Evolutionary conservation across 2,797 vertebrate genomes (phyloP).

Genomic region (Neosilurus mollespiculum): DNA sequence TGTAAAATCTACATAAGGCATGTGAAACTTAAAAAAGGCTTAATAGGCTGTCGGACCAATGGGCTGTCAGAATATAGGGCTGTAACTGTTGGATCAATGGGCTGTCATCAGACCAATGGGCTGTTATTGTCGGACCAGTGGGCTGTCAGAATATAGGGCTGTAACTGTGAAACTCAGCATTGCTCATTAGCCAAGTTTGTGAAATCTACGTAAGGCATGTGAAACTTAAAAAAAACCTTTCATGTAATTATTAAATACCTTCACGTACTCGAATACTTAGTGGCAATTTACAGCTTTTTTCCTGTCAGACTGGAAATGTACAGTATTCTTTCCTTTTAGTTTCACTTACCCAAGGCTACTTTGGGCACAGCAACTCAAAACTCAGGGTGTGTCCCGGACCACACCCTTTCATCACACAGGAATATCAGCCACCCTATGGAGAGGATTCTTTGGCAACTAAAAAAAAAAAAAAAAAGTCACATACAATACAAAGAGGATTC

Average conservation of each 20-base stretch:
- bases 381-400: background rate
- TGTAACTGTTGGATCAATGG: too few species aligned
- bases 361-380: background rate
- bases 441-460: background rate
- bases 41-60: too few species aligned
- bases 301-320: background rate
- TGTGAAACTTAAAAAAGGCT: background rate
- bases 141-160: too few species aligned
- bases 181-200: background rate
- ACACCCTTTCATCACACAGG: background rate
- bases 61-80: too few species aligned
- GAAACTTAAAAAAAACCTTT: background rate
- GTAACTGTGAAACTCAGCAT: background rate
- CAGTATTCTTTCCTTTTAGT: background rate
- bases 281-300: background rate
- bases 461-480: background rate
- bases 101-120: too few species aligned
- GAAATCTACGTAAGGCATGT: background rate
- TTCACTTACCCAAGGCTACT: background rate
- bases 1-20: background rate
- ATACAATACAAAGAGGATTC: background rate
- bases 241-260: background rate
- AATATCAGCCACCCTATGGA: background rate
- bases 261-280: background rate
- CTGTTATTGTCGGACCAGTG: too few species aligned